Evolutionary conservation across 2,888 invertebrate genomes (phyloP).

Genomic region (Odiellus spinosus): DNA sequence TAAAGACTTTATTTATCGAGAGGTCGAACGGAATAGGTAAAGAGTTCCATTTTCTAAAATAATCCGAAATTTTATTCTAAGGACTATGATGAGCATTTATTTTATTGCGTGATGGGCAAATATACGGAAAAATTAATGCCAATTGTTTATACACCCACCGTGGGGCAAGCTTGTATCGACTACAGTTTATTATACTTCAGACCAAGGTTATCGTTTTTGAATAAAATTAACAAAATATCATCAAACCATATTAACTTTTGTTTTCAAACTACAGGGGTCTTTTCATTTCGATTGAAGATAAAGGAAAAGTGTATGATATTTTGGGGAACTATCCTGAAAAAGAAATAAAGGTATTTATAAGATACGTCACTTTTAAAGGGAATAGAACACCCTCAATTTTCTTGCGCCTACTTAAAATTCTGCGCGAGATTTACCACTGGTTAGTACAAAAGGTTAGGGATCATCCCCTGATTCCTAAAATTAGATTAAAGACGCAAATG

Average conservation of each 20-base stretch:
- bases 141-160: slow-evolving; percentile 96
- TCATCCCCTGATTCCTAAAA: too few species aligned
- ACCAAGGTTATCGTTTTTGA: slow-evolving; percentile 43
- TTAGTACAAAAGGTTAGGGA: not conserved
- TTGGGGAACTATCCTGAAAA: slow-evolving; percentile 71
- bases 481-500: too few species aligned
- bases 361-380: not conserved
- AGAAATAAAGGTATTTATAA: slow-evolving; percentile 34
- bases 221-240: slow-evolving; percentile 2
- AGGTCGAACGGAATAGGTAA: not conserved
- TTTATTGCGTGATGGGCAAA: slow-evolving; percentile 73
- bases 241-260: slow-evolving; percentile 2
- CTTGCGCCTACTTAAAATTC: too few species aligned
- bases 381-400: not conserved
- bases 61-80: slow-evolving; percentile 29
- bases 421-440: too few species aligned
- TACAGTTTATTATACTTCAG: slow-evolving; percentile 80
- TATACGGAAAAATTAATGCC: slow-evolving; percentile 89
- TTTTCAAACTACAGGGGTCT: slow-evolving; percentile 43
- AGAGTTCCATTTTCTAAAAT: not conserved
- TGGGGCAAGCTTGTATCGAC: slow-evolving; percentile 92
- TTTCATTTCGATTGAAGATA: slow-evolving; percentile 62
- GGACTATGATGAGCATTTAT: slow-evolving; percentile 91
- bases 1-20: not conserved
- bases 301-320: slow-evolving; percentile 67